Evolutionary conservation across 2,888 invertebrate species (phyloP).

Genomic region (Phortica okadai): DNA sequence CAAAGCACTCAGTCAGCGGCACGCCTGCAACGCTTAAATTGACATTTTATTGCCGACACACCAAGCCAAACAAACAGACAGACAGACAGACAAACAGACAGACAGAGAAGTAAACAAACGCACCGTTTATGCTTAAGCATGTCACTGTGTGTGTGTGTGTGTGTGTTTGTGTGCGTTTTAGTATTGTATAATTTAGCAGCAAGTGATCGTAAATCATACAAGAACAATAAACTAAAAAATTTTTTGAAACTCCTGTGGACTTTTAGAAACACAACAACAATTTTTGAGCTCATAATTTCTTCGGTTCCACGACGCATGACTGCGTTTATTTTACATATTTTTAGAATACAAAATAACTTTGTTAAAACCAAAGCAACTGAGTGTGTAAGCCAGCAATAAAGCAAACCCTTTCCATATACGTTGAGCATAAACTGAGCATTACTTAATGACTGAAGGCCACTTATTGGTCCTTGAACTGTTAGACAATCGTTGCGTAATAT

Average conservation of each 20-base stretch:
- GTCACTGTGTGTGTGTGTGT: constrained; percentile 7
- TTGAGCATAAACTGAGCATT: too few species aligned
- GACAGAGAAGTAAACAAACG: neutral
- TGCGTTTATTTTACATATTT: neutral
- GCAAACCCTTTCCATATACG: too few species aligned
- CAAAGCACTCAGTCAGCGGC: constrained; percentile 30
- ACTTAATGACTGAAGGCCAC: neutral
- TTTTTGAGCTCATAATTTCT: neutral
- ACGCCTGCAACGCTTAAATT: constrained; percentile 27
- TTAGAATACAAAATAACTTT: too few species aligned
- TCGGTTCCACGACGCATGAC: neutral
- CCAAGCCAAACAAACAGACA: constrained; percentile 3
- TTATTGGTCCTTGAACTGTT: neutral
- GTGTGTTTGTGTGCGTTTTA: constrained; percentile 13
- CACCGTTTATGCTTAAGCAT: neutral
- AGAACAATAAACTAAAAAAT: neutral
- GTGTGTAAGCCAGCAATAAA: too few species aligned
- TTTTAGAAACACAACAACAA: neutral
- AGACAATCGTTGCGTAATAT: neutral
- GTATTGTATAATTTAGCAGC: constrained; percentile 2
- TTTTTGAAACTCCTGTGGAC: neutral
- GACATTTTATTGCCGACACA: constrained; percentile 26
- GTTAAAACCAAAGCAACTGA: too few species aligned
- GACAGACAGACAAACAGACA: neutral
- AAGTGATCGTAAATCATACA: constrained; percentile 5